Evolutionary conservation across 2,797 vertebrate species (phyloP).

Genomic region (Gadopsis marmoratus): DNA sequence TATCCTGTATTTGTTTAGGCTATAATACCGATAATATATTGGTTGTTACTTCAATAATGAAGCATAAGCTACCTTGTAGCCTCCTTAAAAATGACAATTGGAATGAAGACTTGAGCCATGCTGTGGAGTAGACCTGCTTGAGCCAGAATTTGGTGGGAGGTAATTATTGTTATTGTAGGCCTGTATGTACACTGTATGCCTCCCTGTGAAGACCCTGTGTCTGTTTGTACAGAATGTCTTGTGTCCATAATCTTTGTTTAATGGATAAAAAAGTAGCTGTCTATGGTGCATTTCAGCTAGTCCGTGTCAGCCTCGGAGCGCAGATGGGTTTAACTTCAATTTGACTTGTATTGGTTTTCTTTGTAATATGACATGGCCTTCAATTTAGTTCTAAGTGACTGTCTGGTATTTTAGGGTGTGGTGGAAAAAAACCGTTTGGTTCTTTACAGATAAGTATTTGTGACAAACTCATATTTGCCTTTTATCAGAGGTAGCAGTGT

Average conservation of each 20-base stretch:
- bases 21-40: too few relatives aligned
- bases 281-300: too few relatives aligned
- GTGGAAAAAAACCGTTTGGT: not conserved
- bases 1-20: not conserved
- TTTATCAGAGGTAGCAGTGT: not conserved
- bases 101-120: not conserved
- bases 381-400: not conserved
- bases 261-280: too few relatives aligned
- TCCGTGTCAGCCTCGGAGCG: too few relatives aligned
- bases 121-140: not conserved
- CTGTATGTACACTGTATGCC: not conserved
- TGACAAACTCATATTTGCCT: conserved; percentile 2
- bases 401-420: too few relatives aligned
- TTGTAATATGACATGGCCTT: not conserved
- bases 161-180: not conserved
- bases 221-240: too few relatives aligned
- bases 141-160: not conserved
- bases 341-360: not conserved
- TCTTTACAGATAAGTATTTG: not conserved
- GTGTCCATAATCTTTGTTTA: too few relatives aligned
- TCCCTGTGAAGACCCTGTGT: too few relatives aligned
- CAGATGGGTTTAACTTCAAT: not conserved
- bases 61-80: not conserved
- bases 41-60: not conserved
- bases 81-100: not conserved